These are phyloP conservation scores for Ryuthela nishihirai DNA, from an alignment of 2,888 invertebrate genomes.

Conservation along the genomic window DNA sequence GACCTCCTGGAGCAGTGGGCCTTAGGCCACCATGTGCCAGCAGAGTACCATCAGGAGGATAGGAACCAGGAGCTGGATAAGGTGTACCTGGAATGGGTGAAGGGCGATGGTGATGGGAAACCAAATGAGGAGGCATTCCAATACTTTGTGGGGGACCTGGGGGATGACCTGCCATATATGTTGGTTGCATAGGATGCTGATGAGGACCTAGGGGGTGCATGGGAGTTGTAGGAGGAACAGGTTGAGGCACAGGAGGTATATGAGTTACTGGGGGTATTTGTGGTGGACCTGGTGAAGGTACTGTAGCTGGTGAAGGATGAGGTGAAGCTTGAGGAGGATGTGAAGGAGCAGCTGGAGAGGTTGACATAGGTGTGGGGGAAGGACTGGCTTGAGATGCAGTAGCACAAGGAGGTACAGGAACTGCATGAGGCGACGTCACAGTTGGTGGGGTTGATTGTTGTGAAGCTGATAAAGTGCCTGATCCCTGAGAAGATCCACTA, in stretches of 20 bases:
- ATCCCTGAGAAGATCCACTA: slow-evolving; percentile 7
- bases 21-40: slow-evolving; percentile 20
- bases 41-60: slow-evolving; percentile 31
- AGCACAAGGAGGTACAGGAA: slow-evolving; percentile 25
- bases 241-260: slow-evolving; percentile 8
- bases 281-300: slow-evolving; percentile 28
- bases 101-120: slow-evolving; percentile 16
- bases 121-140: slow-evolving; percentile 26
- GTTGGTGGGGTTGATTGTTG: slow-evolving; percentile 31
- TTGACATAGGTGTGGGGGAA: slow-evolving; percentile 22
- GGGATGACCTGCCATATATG: slow-evolving; percentile 19
- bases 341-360: slow-evolving; percentile 28
- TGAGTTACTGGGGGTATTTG: slow-evolving; percentile 9
- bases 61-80: slow-evolving; percentile 24
- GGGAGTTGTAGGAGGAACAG: no score
- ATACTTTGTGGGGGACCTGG: slow-evolving; percentile 14
- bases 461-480: slow-evolving; percentile 10
- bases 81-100: slow-evolving; percentile 17
- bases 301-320: slow-evolving; percentile 31
- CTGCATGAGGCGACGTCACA: slow-evolving; percentile 29
- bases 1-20: slow-evolving; percentile 21
- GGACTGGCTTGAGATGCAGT: slow-evolving; percentile 32
- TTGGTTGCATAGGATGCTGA: slow-evolving; percentile 9
- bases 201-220: no score
- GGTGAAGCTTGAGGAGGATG: slow-evolving; percentile 31